A percentile compares a stretch with the other conserved stretches of the same genome.
phyloP scores from a whole-genome alignment of 2,113 vertebrate genomes.

The Lepus americanus region DNA sequence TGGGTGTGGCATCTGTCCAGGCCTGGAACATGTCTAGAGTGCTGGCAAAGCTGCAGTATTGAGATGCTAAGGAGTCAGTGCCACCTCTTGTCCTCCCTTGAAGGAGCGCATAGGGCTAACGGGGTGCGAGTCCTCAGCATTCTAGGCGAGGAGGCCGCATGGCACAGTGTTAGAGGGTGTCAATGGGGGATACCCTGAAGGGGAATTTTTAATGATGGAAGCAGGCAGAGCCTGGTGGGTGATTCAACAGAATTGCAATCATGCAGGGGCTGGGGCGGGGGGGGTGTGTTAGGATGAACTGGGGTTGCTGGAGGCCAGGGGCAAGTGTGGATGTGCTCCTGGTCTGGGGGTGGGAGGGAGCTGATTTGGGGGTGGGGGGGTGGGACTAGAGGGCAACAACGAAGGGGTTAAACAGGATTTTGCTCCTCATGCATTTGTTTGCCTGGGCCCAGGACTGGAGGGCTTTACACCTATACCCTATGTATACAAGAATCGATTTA shows the following conservation, averaged over 20 bases:
- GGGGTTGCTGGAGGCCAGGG: conserved; percentile 73
- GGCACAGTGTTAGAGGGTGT: conserved; percentile 72
- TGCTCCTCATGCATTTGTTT: conserved; percentile 84
- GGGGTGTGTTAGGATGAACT: conserved; percentile 74
- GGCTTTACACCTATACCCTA: conserved; percentile 79
- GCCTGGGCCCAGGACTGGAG: conserved; percentile 82
- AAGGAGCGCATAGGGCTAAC: conserved; percentile 39
- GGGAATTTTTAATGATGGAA: conserved; percentile 75
- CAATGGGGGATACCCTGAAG: conserved; percentile 11
- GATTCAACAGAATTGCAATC: conserved; percentile 81
- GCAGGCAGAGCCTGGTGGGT: conserved; percentile 82
- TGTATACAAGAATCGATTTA: conserved; percentile 87
- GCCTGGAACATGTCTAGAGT: conserved; percentile 32
- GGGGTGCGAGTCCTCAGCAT: not conserved
- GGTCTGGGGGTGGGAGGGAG: conserved; percentile 72
- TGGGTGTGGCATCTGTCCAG: conserved; percentile 39
- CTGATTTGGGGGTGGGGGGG: conserved; percentile 52
- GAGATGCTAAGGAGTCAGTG: conserved; percentile 40
- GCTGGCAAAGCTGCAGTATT: conserved; percentile 59
- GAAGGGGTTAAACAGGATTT: conserved; percentile 82
- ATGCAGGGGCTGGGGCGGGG: conserved; percentile 59
- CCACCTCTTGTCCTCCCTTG: conserved; percentile 64
- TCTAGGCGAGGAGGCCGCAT: conserved; percentile 51
- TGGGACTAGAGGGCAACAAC: conserved; percentile 73
- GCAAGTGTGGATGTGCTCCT: conserved; percentile 52